Evolutionary conservation across 2,888 invertebrate species (phyloP).

Genomic region (Eristalis arbustorum): DNA sequence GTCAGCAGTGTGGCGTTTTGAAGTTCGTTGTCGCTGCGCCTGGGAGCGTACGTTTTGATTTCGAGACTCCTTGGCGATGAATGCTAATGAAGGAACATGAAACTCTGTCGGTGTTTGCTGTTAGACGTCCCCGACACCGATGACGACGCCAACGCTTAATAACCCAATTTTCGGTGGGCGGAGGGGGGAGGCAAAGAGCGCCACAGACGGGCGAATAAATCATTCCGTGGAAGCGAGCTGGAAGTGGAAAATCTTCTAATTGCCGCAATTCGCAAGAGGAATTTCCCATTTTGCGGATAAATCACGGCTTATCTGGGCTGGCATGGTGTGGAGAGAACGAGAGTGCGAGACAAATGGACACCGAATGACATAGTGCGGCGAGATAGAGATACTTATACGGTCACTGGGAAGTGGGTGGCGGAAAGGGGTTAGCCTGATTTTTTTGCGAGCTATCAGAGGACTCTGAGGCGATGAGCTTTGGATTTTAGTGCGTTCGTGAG

Average conservation of each 20-base stretch:
- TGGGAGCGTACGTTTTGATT: background rate
- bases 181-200: background rate
- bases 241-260: constrained; percentile 40
- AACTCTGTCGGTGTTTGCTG: background rate
- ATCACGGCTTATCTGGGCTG: constrained; percentile 41
- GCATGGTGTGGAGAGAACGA: constrained; percentile 17
- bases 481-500: too few relatives aligned
- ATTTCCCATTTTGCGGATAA: constrained; percentile 42
- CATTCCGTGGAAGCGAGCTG: constrained; percentile 28
- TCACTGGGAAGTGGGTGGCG: background rate
- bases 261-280: constrained; percentile 37
- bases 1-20: background rate
- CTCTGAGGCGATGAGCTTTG: too few relatives aligned
- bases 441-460: background rate
- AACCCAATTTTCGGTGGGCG: constrained; percentile 23
- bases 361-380: background rate
- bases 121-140: background rate
- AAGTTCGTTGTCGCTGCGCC: background rate
- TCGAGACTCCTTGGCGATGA: constrained; percentile 3
- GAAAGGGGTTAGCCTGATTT: background rate
- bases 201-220: constrained; percentile 30
- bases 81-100: constrained; percentile 27
- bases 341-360: constrained; percentile 34
- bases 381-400: background rate
- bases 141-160: background rate